Evolutionary conservation across 2,797 vertebrate genomes (phyloP), one percentile per base, ranked within the genome.

Genomic region (Poeciliopsis presidionis): DNA sequence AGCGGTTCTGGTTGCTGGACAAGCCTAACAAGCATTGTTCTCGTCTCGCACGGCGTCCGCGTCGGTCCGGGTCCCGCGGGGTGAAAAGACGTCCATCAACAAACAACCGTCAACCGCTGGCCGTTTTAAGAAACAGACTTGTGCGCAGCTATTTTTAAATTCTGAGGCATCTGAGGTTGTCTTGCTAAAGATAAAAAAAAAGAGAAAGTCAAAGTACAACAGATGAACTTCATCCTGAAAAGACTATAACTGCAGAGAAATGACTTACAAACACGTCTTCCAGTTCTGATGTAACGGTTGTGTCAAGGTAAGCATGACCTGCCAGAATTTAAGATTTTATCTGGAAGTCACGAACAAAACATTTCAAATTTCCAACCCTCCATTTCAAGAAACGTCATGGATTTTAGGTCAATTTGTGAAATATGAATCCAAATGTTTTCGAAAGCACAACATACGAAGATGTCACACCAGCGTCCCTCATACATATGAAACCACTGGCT

Each of bases 41-140:
- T 57, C 11, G 33, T 67, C 18, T 67, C 22, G 22, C 18, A 22
- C 61, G 20, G 7, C 9, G 76, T 83, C 72, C 77, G 89, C 84
- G n/a, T 13, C 82, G 76, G 59, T 70, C 73, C 45, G 77, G 76
- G 80, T 88, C 83, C 82, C 78, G 78, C 51, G 78, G 89, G 92
- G 89, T 81, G 20, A 75, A 89, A 55, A 72, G 59, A 82, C 73
- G 61, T 61, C 57, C 55, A 61, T 51, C 30, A 61, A 57, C 51
- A 79, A 73, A 86, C 78, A 41, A 77, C 85, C 72, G 6, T 57
- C 41, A 69, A 69, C 67, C 22, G 13, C 22, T 12, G 65, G 25
- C 39, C 84, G 36, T 76, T 81, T 79, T 57, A 61, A 84, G 80
- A 75, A 81, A 59, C 72, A 61, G 77, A 73, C 75, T 73, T 20